phyloP scores from a whole-genome alignment of 2,797 vertebrate genomes.

The Sebastiscus tertius region DNA sequence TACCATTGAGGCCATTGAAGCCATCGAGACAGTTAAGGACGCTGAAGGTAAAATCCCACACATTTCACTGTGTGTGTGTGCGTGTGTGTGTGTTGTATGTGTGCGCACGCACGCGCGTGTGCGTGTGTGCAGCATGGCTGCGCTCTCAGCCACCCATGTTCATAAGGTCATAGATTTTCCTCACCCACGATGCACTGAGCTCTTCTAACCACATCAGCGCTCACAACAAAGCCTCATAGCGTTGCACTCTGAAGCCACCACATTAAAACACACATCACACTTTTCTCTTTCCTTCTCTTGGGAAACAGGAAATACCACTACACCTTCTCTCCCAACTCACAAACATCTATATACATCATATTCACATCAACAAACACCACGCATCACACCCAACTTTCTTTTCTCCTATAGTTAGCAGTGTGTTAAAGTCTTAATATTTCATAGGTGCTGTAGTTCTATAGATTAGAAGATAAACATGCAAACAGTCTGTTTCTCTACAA shows the following conservation, averaged over 20 bases:
- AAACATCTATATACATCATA: background rate
- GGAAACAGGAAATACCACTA: slow-evolving; percentile 16
- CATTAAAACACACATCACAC: slow-evolving; percentile 39
- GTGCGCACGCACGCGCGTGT: background rate
- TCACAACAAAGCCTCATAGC: slow-evolving; percentile 41
- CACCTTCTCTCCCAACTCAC: background rate
- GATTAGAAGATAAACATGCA: slow-evolving; percentile 38
- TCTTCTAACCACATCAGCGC: slow-evolving; percentile 63
- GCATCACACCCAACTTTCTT: background rate
- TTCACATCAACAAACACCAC: background rate
- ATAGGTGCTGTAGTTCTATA: slow-evolving; percentile 36
- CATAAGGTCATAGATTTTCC: slow-evolving; percentile 64
- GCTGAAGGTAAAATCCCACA: slow-evolving; percentile 80
- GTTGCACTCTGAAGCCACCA: slow-evolving; percentile 30
- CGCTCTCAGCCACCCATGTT: slow-evolving; percentile 61
- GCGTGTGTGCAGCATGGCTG: slow-evolving; percentile 55
- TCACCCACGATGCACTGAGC: slow-evolving; percentile 67
- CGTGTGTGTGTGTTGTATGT: slow-evolving; percentile 21
- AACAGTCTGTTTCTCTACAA: slow-evolving; percentile 52
- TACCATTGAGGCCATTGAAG: slow-evolving; percentile 86
- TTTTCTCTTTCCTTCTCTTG: slow-evolving; percentile 26
- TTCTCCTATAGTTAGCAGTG: slow-evolving; percentile 17
- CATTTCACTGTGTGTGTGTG: slow-evolving; percentile 61
- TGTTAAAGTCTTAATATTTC: slow-evolving; percentile 29
- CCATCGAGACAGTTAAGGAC: slow-evolving; percentile 85